Evolutionary conservation across 2,113 vertebrate species (phyloP).

Genomic region (Bucco capensis): DNA sequence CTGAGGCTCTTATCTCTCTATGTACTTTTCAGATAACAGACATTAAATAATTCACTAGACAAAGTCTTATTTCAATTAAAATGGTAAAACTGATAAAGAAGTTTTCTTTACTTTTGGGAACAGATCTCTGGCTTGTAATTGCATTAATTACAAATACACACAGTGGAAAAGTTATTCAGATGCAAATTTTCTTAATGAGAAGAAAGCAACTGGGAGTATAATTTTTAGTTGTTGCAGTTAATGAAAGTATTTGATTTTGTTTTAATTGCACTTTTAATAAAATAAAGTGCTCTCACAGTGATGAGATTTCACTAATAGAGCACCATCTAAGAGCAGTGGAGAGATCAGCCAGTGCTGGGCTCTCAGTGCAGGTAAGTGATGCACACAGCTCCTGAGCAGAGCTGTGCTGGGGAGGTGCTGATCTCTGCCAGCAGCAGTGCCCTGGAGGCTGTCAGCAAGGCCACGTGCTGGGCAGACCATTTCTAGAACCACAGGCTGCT

Average conservation of each 20-base stretch:
- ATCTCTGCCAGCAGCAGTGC: background rate
- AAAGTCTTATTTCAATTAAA: conserved; percentile 66
- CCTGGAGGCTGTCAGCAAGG: background rate
- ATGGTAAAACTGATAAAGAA: conserved; percentile 62
- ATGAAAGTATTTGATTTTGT: conserved; percentile 65
- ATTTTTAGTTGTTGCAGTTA: conserved; percentile 63
- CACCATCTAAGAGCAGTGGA: background rate
- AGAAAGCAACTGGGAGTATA: conserved; percentile 53
- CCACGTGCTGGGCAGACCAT: background rate
- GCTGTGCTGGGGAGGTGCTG: background rate
- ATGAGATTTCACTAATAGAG: conserved; percentile 59
- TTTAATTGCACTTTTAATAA: conserved; percentile 75
- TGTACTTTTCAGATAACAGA: conserved; percentile 54
- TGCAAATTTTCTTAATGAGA: conserved; percentile 63
- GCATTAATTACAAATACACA: conserved; percentile 65
- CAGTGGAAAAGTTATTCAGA: conserved; percentile 65
- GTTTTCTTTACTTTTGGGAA: conserved; percentile 53
- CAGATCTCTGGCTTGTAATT: conserved; percentile 63
- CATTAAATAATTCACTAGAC: conserved; percentile 61
- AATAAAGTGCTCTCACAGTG: conserved; percentile 53
- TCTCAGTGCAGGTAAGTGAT: background rate
- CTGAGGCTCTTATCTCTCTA: conserved; percentile 38
- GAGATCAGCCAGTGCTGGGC: background rate
- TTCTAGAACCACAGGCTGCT: background rate
- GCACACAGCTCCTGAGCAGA: background rate